phyloP scores from a whole-genome alignment of 2,797 vertebrate genomes.

The Petrocephalus schoutedeni region DNA sequence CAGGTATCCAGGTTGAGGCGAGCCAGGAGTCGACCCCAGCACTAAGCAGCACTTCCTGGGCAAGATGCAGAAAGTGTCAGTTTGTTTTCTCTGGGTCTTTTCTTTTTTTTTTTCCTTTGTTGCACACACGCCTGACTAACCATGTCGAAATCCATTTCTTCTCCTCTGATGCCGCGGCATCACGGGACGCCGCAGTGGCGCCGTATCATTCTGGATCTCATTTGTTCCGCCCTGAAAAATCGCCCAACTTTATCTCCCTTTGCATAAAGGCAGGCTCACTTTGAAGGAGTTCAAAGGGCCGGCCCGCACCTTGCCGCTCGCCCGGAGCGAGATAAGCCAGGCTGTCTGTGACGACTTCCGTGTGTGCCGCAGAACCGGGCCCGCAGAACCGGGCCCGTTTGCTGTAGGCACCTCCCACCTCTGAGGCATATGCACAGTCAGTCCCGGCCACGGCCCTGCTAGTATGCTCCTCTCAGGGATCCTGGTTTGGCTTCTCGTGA shows the following conservation, averaged over 20 bases:
- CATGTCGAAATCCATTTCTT: neutral
- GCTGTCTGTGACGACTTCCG: neutral
- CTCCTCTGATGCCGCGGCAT: neutral
- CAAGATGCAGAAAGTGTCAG: neutral
- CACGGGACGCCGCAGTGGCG: neutral
- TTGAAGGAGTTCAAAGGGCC: slow-evolving; percentile 10
- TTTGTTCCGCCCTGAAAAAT: slow-evolving; percentile 1
- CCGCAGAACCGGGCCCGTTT: neutral
- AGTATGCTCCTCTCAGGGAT: neutral
- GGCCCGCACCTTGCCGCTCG: neutral
- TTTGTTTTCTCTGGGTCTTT: neutral
- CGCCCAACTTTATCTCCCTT: neutral
- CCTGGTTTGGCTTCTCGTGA: neutral
- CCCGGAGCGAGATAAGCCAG: neutral
- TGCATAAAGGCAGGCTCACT: slow-evolving; percentile 1
- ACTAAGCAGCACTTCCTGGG: neutral
- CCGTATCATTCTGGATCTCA: neutral
- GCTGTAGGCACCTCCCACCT: neutral
- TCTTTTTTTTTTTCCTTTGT: neutral
- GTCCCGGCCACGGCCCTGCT: neutral
- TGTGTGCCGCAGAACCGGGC: neutral
- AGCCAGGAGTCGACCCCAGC: neutral
- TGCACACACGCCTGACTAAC: neutral
- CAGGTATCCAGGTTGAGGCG: neutral
- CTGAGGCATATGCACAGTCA: neutral